A percentile compares a stretch with the other conserved stretches of the same genome.
These are phyloP conservation scores for Syngnathus typhle DNA, from an alignment of 2,113 vertebrate genomes.

Conservation along the genomic window DNA sequence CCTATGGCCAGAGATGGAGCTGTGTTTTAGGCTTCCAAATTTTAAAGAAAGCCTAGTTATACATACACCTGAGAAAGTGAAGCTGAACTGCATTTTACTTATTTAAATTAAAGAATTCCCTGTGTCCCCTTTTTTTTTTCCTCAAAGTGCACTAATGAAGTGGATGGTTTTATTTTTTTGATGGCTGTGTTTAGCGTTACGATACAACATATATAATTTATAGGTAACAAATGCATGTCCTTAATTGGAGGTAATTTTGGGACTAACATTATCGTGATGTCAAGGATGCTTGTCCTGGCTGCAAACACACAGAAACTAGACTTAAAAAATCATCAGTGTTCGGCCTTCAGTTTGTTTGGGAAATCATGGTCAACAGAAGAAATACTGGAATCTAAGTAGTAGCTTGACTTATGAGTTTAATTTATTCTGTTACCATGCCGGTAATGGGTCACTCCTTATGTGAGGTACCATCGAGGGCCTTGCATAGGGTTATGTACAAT, in stretches of 20 bases:
- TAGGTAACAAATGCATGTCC: too few relatives aligned
- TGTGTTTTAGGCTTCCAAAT: neutral
- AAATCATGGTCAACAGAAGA: neutral
- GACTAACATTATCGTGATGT: neutral
- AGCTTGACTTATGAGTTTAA: neutral
- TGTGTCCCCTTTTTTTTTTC: neutral
- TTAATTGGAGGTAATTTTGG: neutral
- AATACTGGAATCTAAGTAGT: neutral
- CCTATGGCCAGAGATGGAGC: constrained; percentile 28
- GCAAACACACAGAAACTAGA: neutral
- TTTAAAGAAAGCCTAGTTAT: neutral
- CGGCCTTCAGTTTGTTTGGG: neutral
- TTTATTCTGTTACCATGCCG: neutral
- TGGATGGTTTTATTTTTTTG: neutral
- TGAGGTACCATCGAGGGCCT: too few relatives aligned
- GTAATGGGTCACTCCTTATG: neutral
- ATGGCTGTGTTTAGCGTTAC: neutral
- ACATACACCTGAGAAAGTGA: neutral
- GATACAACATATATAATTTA: too few relatives aligned
- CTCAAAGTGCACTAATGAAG: neutral
- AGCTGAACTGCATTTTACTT: neutral
- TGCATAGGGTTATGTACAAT: too few relatives aligned
- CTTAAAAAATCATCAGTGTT: neutral
- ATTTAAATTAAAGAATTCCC: neutral
- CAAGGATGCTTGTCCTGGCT: neutral